phyloP scores from a whole-genome alignment of 2,888 invertebrate species.

The Artemia sinica region DNA sequence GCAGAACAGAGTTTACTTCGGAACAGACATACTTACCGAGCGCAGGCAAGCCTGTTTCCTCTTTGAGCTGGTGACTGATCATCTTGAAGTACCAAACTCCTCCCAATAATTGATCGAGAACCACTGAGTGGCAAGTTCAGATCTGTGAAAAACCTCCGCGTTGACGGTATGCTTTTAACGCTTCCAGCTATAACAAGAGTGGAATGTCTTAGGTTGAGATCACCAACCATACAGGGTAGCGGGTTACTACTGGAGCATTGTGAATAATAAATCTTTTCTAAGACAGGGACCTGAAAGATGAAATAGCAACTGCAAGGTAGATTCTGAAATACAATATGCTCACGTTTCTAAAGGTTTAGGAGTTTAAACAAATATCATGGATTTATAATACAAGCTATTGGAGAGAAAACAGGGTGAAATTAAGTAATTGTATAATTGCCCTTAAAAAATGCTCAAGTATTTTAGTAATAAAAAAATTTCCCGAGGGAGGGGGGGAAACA shows the following conservation, averaged over 20 bases:
- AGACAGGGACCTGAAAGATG: constrained; percentile 39
- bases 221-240: constrained; percentile 44
- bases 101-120: constrained; percentile 51
- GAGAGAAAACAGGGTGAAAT: too few species aligned
- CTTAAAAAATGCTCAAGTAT: too few species aligned
- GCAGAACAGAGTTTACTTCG: background rate
- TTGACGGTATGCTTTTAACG: constrained; percentile 44
- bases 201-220: constrained; percentile 49
- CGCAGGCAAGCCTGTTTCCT: constrained; percentile 73
- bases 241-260: constrained; percentile 40
- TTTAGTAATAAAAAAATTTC: too few species aligned
- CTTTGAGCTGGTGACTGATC: constrained; percentile 70
- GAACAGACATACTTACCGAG: constrained; percentile 42
- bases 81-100: constrained; percentile 68
- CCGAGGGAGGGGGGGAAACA: too few species aligned
- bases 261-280: constrained; percentile 39
- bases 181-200: constrained; percentile 54
- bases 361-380: too few species aligned
- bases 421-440: too few species aligned
- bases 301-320: background rate
- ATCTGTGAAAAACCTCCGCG: constrained; percentile 62
- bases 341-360: too few species aligned
- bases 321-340: background rate
- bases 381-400: too few species aligned
- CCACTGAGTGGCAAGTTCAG: constrained; percentile 56